These are phyloP conservation scores for Prosapia bicincta DNA, from an alignment of 2,888 invertebrate genomes.

Conservation along the genomic window DNA sequence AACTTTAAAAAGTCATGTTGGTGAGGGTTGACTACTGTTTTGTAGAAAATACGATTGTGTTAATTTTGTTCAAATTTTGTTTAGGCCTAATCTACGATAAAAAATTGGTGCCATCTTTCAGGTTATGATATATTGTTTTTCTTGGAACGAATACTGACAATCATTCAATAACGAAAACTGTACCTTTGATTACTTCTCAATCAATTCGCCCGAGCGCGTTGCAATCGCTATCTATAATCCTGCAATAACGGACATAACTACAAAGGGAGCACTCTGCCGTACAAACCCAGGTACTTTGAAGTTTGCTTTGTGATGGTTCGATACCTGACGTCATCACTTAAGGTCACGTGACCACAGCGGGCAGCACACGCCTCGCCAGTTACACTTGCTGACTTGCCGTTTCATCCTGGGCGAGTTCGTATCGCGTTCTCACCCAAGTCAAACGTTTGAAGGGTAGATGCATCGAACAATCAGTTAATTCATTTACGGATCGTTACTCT, in stretches of 20 bases:
- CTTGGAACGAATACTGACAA: no score
- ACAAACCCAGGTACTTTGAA: not conserved
- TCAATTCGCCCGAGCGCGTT: not conserved
- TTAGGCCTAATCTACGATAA: no score
- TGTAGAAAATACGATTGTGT: no score
- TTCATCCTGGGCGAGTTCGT: not conserved
- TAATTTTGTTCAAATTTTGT: no score
- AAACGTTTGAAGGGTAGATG: not conserved
- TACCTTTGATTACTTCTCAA: not conserved
- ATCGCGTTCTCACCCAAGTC: not conserved
- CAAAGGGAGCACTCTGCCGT: not conserved
- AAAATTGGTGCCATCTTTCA: no score
- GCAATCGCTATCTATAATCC: not conserved
- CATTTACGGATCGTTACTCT: no score
- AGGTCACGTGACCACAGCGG: not conserved
- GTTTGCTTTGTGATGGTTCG: no score
- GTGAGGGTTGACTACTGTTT: no score
- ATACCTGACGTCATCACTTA: not conserved
- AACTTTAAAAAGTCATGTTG: no score
- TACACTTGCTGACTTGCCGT: not conserved
- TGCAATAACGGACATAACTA: not conserved
- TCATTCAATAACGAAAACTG: not conserved
- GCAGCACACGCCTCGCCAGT: not conserved
- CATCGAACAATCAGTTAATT: no score
- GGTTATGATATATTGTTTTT: no score